phyloP scores from a whole-genome alignment of 2,113 vertebrate genomes.

The Phocoena sinus region DNA sequence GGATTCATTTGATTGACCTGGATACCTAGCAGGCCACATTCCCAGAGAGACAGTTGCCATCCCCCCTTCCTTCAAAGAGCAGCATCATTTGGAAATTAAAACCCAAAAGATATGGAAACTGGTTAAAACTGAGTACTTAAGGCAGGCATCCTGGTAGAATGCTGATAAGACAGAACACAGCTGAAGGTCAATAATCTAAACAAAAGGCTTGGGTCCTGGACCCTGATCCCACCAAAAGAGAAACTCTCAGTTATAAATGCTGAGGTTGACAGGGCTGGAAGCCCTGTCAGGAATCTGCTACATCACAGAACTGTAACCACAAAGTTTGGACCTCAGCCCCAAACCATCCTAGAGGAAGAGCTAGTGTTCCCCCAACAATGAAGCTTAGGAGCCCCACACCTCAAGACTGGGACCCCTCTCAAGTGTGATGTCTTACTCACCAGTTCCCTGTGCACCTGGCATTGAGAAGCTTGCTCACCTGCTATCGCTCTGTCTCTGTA shows the following conservation, averaged over 20 bases:
- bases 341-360: neutral
- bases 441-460: neutral
- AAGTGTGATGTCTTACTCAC: neutral
- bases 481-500: neutral
- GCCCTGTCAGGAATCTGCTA: neutral
- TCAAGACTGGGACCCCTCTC: neutral
- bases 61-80: accelerated
- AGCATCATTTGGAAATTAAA: neutral
- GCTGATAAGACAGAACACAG: neutral
- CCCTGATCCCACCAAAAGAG: neutral
- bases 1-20: neutral
- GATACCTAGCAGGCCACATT: neutral
- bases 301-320: neutral
- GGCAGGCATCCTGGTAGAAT: neutral
- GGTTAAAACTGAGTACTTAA: neutral
- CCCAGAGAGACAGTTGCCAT: neutral
- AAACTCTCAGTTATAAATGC: neutral
- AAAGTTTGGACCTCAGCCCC: neutral
- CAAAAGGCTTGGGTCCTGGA: neutral
- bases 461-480: conserved; percentile 32
- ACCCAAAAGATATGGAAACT: neutral
- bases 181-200: neutral
- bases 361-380: neutral
- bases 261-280: neutral
- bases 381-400: neutral